phyloP scores from a whole-genome alignment of 2,113 vertebrate genomes.

The Sclerurus mexicanus region DNA sequence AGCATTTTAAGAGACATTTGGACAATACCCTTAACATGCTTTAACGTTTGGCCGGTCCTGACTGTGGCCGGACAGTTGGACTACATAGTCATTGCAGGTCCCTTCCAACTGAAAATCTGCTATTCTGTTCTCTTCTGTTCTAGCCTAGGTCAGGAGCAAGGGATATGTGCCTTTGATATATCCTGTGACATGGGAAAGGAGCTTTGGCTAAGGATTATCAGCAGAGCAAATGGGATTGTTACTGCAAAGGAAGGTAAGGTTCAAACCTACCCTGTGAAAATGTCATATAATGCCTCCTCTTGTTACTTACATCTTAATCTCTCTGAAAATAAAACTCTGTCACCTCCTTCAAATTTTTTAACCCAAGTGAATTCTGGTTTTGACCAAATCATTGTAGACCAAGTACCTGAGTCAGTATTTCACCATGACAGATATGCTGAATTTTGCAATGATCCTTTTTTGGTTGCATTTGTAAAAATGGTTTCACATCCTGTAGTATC shows the following conservation, averaged over 20 bases:
- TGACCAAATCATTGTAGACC: background rate
- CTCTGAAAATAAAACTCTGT: background rate
- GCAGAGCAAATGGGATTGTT: background rate
- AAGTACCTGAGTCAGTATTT: background rate
- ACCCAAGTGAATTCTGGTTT: background rate
- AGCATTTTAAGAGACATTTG: background rate
- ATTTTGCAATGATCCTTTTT: background rate
- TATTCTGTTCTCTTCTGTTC: background rate
- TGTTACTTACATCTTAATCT: background rate
- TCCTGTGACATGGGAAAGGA: background rate
- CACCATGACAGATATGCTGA: too few relatives aligned
- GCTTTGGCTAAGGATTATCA: background rate
- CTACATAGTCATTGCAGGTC: background rate
- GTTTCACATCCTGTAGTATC: background rate
- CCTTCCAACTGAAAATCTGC: background rate
- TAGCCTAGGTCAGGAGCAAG: background rate
- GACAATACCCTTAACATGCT: background rate
- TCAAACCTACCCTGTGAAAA: background rate
- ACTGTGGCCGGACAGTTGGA: background rate
- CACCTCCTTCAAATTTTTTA: background rate
- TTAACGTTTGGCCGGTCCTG: background rate
- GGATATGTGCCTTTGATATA: background rate
- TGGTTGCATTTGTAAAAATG: background rate
- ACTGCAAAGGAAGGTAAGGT: background rate
- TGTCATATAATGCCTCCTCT: background rate